phyloP scores from a whole-genome alignment of 2,888 invertebrate species.

The Diaprepes abbreviatus region DNA sequence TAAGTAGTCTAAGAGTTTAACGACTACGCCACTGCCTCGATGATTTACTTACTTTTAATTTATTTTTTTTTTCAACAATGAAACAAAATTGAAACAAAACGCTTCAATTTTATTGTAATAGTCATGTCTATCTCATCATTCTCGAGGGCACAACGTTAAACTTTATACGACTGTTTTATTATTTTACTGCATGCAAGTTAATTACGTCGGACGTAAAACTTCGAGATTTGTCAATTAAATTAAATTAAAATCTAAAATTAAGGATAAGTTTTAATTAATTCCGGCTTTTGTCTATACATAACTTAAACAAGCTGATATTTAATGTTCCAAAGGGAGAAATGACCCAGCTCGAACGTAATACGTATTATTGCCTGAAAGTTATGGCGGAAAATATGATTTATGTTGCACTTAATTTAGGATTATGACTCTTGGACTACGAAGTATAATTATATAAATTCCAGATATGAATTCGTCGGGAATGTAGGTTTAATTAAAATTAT shows the following conservation, averaged over 20 bases:
- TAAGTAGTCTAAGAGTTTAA: too few species aligned
- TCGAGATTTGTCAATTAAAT: neutral
- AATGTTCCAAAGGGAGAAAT: neutral
- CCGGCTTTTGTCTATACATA: neutral
- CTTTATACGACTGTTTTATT: too few species aligned
- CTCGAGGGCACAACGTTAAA: too few species aligned
- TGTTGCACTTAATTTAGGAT: slow-evolving; percentile 20
- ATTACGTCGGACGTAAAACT: neutral
- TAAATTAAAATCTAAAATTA: neutral
- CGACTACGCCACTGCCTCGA: too few species aligned
- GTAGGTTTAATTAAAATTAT: neutral
- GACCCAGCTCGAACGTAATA: neutral
- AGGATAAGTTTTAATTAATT: neutral
- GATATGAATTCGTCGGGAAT: neutral
- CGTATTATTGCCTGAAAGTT: slow-evolving; percentile 19
- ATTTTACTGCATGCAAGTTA: too few species aligned
- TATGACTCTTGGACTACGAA: slow-evolving; percentile 9
- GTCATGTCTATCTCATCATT: too few species aligned
- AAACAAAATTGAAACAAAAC: too few species aligned
- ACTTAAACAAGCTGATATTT: neutral
- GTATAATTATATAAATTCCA: slow-evolving; percentile 10
- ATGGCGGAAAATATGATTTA: slow-evolving; percentile 23
- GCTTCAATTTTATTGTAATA: too few species aligned
- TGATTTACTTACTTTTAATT: too few species aligned
- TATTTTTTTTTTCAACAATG: too few species aligned